phyloP scores from a whole-genome alignment of 2,888 invertebrate species.

The Eupithecia centaureata region DNA sequence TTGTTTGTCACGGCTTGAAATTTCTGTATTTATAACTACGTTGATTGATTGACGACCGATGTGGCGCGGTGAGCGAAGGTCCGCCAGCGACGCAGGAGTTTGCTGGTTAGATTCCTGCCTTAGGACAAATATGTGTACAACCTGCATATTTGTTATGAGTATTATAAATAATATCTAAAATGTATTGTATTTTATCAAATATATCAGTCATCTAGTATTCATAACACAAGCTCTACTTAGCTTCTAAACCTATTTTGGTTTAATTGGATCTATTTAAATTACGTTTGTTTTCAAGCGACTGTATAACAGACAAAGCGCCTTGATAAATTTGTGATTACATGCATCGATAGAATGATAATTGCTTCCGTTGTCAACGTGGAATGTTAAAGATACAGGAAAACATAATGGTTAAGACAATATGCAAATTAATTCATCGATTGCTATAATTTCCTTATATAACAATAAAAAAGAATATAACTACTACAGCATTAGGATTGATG shows the following conservation, averaged over 20 bases:
- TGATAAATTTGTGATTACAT: constrained; percentile 1
- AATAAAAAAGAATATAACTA: background rate
- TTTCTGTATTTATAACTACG: background rate
- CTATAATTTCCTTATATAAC: constrained; percentile 18
- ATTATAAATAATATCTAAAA: too few relatives aligned
- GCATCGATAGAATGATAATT: constrained; percentile 25
- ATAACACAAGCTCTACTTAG: too few relatives aligned
- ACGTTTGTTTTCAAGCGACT: background rate
- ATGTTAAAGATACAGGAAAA: constrained; percentile 37
- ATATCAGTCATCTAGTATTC: too few relatives aligned
- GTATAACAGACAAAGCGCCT: background rate
- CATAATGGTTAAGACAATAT: constrained; percentile 35
- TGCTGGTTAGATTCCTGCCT: too few relatives aligned
- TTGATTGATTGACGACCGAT: too few relatives aligned
- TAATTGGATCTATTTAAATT: background rate
- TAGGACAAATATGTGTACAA: too few relatives aligned
- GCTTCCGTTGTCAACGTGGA: constrained; percentile 30
- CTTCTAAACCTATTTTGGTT: too few relatives aligned
- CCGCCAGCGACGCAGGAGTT: too few relatives aligned
- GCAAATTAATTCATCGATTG: constrained; percentile 22
- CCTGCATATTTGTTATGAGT: too few relatives aligned
- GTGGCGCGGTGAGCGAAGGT: too few relatives aligned
- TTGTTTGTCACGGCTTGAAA: background rate
- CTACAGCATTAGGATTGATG: constrained; percentile 50
- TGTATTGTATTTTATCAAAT: too few relatives aligned